phyloP scores from a whole-genome alignment of 2,888 invertebrate species.

The Nemotelus pantherinus region DNA sequence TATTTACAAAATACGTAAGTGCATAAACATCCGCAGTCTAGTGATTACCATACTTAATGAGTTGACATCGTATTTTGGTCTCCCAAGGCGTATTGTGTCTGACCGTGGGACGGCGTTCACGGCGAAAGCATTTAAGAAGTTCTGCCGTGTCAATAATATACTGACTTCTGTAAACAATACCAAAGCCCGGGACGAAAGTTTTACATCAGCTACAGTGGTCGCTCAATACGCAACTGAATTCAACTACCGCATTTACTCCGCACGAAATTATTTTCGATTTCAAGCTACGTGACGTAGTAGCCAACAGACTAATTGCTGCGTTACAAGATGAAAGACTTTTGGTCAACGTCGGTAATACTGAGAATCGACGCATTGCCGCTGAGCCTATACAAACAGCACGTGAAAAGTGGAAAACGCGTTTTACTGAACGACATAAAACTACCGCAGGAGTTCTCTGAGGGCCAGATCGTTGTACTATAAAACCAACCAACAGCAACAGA shows the following conservation, averaged over 20 bases:
- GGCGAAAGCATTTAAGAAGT: constrained; percentile 49
- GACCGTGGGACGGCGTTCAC: constrained; percentile 52
- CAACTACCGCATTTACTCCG: neutral
- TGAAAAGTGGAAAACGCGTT: constrained; percentile 1
- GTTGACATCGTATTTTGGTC: no score
- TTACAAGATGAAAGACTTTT: no score
- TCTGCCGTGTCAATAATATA: constrained; percentile 47
- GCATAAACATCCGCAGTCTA: no score
- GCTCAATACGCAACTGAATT: neutral
- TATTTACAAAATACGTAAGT: no score
- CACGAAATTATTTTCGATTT: neutral
- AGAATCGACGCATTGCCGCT: neutral
- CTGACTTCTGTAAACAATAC: neutral
- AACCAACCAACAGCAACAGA: neutral
- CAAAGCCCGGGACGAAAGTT: neutral
- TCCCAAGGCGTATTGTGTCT: constrained; percentile 47
- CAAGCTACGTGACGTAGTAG: neutral
- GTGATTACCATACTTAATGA: no score
- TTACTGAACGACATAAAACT: neutral
- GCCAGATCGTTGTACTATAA: neutral
- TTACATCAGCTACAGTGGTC: neutral
- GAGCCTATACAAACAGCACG: neutral
- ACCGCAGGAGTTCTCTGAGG: neutral
- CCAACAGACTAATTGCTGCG: no score
- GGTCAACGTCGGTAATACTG: no score